Evolutionary conservation across 1,140 invertebrate species (phyloP).

Genomic region (Pentalonia nigronervosa): DNA sequence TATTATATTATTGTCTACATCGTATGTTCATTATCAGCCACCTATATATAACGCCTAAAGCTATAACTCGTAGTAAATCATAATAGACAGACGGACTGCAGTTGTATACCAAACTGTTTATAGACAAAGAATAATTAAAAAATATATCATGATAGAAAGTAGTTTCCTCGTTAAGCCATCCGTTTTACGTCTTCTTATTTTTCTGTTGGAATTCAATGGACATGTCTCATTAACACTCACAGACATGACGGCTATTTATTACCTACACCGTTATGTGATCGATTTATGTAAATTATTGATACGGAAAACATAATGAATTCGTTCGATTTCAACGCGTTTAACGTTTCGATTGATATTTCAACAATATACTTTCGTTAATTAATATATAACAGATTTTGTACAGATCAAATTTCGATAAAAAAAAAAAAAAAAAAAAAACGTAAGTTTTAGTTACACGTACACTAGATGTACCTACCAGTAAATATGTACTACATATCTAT

Average conservation of each 20-base stretch:
- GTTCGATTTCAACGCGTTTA: neutral
- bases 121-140: neutral
- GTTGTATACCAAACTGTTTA: neutral
- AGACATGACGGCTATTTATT: neutral
- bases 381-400: neutral
- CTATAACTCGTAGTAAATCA: neutral
- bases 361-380: neutral
- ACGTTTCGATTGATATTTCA: neutral
- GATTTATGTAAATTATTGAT: conserved; percentile 16
- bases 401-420: neutral
- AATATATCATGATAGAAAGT: conserved; percentile 12
- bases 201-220: conserved; percentile 4
- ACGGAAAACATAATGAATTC: neutral
- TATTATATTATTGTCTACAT: conserved; percentile 1
- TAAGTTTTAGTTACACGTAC: neutral
- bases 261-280: neutral
- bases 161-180: conserved; percentile 12
- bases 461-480: too few relatives aligned
- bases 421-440: too few relatives aligned
- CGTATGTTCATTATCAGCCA: neutral
- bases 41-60: neutral
- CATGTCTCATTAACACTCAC: neutral
- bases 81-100: too few relatives aligned
- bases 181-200: neutral
- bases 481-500: neutral